Evolutionary conservation across 2,888 invertebrate genomes (phyloP), one percentile per base, ranked within the genome.

Genomic region (Ganaspis brasiliensis): DNA sequence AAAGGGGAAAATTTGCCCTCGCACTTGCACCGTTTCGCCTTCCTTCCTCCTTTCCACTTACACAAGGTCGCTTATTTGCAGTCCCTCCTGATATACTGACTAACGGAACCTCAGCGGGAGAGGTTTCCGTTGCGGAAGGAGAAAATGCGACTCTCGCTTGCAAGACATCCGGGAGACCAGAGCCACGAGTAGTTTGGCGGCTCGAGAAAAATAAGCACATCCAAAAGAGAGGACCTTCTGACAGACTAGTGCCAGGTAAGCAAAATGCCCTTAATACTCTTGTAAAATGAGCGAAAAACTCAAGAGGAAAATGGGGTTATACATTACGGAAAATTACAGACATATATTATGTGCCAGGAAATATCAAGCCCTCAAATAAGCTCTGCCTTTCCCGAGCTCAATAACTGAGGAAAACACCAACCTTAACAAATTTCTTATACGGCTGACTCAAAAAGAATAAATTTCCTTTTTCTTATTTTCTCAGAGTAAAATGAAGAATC

Each of bases 71-170:
- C 72, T 73, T 80, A 76, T 78, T 94, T 92, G 82, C 93, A 96
- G 96, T 96, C 71, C 96, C 96, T 63, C 96, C 96, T 49, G 96
- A 96, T 87, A 96, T 96, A 86, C 93, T 96, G 74, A 95, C 95
- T 88, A 94, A 95, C 85, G 95, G 96, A 79, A 96, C 96, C 24
- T 96, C 96, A 82, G 87, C 85, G 78, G 95, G 96, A 0, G 96
- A 96, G 89, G 92, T 96, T 74, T 94, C 95, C 24, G 94, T 95
- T 12, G 93, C 94, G 79, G 96, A 96, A 89, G 95, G 96, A 0
- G 95, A 95, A 81, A 95, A 96, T 85, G 94, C 95, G 19, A 95
- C 95, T 59, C 92, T 96, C 63, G 93, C 94, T 81, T 96, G 96
- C 90, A 94, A 92, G 86, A 96, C 96, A 12, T 94, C 94, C 72